These are phyloP conservation scores for Eurystomus gularis DNA, from an alignment of 2,113 vertebrate species.

Conservation along the genomic window DNA sequence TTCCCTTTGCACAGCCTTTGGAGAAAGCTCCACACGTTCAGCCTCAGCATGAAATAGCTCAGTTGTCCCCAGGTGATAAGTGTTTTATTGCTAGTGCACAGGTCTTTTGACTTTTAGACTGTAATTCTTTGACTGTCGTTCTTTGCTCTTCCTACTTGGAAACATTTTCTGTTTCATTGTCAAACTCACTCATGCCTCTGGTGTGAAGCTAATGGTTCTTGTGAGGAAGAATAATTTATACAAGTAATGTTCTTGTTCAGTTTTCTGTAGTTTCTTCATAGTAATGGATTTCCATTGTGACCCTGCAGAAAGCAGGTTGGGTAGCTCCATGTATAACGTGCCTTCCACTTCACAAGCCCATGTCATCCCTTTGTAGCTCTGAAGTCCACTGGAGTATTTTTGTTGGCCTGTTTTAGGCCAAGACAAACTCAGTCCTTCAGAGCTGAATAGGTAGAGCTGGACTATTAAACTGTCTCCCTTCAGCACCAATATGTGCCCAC, in stretches of 20 bases:
- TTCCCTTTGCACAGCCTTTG: neutral
- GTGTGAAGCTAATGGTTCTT: neutral
- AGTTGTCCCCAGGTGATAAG: fast-evolving
- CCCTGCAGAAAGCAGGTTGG: neutral
- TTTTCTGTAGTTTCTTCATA: neutral
- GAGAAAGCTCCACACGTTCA: neutral
- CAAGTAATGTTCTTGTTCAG: neutral
- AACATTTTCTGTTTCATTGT: neutral
- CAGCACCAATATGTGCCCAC: neutral
- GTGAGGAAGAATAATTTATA: neutral
- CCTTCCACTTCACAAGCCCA: neutral
- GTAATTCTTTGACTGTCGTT: no score
- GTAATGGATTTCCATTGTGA: fast-evolving
- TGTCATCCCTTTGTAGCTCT: neutral
- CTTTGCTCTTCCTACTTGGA: neutral
- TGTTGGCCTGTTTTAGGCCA: neutral
- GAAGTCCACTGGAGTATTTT: neutral
- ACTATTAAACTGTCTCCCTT: neutral
- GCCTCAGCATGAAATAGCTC: neutral
- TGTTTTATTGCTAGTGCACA: neutral
- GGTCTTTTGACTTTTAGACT: no score
- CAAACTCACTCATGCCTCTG: neutral
- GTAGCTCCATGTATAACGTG: neutral
- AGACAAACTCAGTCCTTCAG: neutral
- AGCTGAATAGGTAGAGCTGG: neutral